Evolutionary conservation across 2,797 vertebrate species (phyloP), one percentile per base, ranked within the genome.

Genomic region (Anabas testudineus): DNA sequence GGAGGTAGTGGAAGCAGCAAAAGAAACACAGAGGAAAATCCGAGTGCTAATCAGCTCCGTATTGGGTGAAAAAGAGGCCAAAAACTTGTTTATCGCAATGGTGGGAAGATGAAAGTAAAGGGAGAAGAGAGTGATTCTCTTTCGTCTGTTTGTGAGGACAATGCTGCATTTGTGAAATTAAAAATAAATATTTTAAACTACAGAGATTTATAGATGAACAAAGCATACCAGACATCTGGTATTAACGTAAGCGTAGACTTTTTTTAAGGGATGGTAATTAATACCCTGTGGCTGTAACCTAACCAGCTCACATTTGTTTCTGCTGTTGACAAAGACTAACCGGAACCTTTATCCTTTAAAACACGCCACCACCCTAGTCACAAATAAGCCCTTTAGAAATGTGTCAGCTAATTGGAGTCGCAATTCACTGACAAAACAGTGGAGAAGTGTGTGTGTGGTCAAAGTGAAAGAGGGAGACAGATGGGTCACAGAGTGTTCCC

Each of bases 401-500:
- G 68, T 43, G 21, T 13, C 42, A 42, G 64, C 67, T 87, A 81
- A 81, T 82, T 81, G 78, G 37, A 67, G 65, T 74, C 80, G 76
- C 74, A 78, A 63, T 70, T 19, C 72, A 59, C 65, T 19, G 62
- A 78, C 72, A 82, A 77, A 41, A 57, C 66, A 30, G 10, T 5
- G 46, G 55, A 63, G 78, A 76, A 74, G 73, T 61, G 57, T 61
- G 61, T 73, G 70, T 78, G 56, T 71, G 42, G 73, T 80, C 55
- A 48, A 63, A 73, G 47, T 26, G 75, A 61, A 80, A 73, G 67
- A 45, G 43, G 52, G 43, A 76, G 84, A 85, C 87, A 91, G 90
- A 91, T 90, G 87, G 91, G 81, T 83, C 82, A 80, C 80, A 72
- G 81, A 62, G 73, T 47, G 69, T 52, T 82, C 66, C 65, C 88